phyloP scores from a whole-genome alignment of 2,888 invertebrate genomes.

The Lymantria dispar region DNA sequence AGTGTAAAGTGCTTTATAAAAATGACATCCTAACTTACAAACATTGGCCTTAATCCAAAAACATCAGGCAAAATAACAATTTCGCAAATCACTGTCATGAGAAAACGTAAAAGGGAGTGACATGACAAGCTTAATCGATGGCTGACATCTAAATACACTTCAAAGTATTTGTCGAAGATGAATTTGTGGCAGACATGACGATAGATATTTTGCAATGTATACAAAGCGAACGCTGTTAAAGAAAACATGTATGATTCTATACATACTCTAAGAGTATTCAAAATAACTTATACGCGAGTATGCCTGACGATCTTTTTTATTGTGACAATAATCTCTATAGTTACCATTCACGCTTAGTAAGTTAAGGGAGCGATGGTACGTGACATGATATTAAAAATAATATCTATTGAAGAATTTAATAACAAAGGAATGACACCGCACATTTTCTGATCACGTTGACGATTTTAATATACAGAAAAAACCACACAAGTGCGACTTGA shows the following conservation, averaged over 20 bases:
- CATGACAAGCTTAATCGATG: not conserved
- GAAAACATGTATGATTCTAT: too few relatives aligned
- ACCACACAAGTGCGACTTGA: too few relatives aligned
- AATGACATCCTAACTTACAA: not conserved
- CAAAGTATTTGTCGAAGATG: too few relatives aligned
- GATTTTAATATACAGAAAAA: not conserved
- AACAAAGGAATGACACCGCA: conserved; percentile 33
- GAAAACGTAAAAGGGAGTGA: not conserved
- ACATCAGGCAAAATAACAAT: not conserved
- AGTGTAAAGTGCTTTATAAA: not conserved
- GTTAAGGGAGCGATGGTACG: conserved; percentile 18
- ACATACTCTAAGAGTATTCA: too few relatives aligned
- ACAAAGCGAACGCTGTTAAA: too few relatives aligned
- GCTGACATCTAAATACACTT: too few relatives aligned
- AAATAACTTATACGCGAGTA: too few relatives aligned
- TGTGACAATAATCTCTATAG: too few relatives aligned
- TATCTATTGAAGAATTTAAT: conserved; percentile 39
- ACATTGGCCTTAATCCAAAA: not conserved
- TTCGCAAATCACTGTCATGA: not conserved
- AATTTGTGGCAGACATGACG: too few relatives aligned
- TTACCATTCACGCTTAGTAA: too few relatives aligned
- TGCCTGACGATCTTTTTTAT: too few relatives aligned
- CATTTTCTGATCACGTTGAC: not conserved
- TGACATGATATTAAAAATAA: conserved; percentile 42
- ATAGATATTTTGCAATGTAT: too few relatives aligned